phyloP scores from a whole-genome alignment of 2,888 invertebrate genomes.

The Hypsopygia costalis region DNA sequence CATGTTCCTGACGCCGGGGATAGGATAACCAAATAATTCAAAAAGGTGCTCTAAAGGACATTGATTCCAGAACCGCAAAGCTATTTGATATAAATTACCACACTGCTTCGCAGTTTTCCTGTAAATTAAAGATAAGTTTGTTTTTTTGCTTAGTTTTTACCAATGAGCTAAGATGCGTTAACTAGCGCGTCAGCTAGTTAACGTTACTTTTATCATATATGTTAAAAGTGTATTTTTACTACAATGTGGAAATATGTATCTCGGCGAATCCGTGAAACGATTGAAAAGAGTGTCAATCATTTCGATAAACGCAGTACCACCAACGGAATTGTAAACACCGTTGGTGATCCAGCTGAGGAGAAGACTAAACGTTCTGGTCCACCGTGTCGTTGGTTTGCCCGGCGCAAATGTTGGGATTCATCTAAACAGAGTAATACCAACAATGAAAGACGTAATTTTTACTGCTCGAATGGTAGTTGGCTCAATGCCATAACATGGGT shows the following conservation, averaged over 20 bases:
- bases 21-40: too few species aligned
- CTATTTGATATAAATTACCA: too few species aligned
- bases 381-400: constrained; percentile 37
- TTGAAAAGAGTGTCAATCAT: constrained; percentile 70
- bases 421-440: constrained; percentile 49
- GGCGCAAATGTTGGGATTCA: constrained; percentile 36
- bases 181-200: constrained; percentile 8
- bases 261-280: constrained; percentile 69
- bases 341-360: constrained; percentile 39
- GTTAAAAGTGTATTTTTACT: constrained; percentile 16
- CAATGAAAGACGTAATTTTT: constrained; percentile 62
- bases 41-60: too few species aligned
- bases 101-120: too few species aligned
- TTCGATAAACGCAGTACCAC: constrained; percentile 65
- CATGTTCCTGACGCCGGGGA: too few species aligned
- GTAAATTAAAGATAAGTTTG: too few species aligned
- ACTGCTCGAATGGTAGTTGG: constrained; percentile 65
- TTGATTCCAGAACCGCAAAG: too few species aligned
- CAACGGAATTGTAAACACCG: constrained; percentile 50
- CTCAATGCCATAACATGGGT: constrained; percentile 79
- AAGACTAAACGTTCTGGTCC: constrained; percentile 37
- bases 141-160: too few species aligned
- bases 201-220: not conserved
- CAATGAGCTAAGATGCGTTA: not conserved
- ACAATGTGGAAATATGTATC: constrained; percentile 79